Evolutionary conservation across 2,797 vertebrate species (phyloP), one percentile per base, ranked within the genome.

Genomic region (Pempheris klunzingeri): DNA sequence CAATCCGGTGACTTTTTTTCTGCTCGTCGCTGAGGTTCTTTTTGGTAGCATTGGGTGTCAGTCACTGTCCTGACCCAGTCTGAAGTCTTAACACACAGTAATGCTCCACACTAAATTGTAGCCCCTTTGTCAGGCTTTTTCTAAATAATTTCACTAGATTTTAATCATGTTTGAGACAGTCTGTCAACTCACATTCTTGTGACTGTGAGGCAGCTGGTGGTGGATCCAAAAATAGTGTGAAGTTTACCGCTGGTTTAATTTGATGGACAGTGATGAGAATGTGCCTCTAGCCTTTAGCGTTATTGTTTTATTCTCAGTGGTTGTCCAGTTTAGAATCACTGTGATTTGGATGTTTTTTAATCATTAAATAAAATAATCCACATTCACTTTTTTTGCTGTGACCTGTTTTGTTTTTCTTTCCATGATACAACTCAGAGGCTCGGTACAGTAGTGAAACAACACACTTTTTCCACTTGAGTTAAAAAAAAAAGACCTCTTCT

Each of bases 391-490:
- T 44, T 5, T 8, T 11, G 9, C 30, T 46, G 22, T 68, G 20
- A 22, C 60, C 59, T 47, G n/a, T 52, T 71, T 43, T 55, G 14
- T 17, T 24, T 64, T 39, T 17, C 14, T 39, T 10, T 34, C 57
- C 14, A n/a, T 74, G 36, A 62, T 7, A n/a, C 22, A 26, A 34
- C 59, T 53, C 5, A 0, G 52, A 10, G 44, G 24, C 53, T 11
- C 34, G 4, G 9, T 54, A 7, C 17, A 4, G 36, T 43, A 22
- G 6, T 9, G 50, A 53, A 50, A 65, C 39, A 67, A 57, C 41
- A 53, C 7, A 41, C n/a, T n/a, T 79, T 55, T 82, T 43, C 52
- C 7, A 8, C 43, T 44, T 28, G 26, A 71, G n/a, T 24, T 4
- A 34, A 38, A 28, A 24, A 73, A 52, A 39, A 67, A 62, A 5